Evolutionary conservation across 2,797 vertebrate species (phyloP).

Genomic region (Esox lucius): DNA sequence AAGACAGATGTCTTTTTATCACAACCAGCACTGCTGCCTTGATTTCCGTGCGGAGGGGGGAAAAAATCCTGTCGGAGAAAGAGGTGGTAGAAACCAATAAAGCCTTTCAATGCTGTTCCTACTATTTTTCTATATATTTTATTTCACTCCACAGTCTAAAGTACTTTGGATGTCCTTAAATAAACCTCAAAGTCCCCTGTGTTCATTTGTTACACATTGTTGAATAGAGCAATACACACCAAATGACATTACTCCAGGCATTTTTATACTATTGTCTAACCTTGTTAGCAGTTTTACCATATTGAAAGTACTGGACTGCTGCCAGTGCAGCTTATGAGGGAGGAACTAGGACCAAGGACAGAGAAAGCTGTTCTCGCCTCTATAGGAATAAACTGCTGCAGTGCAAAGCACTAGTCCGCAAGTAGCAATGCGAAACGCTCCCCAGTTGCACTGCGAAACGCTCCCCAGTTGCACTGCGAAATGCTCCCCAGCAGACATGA

Average conservation of each 20-base stretch:
- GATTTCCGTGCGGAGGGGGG: slow-evolving; percentile 49
- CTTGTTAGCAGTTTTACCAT: not conserved
- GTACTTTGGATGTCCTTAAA: slow-evolving; percentile 25
- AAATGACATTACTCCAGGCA: slow-evolving; percentile 9
- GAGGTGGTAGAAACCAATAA: slow-evolving; percentile 55
- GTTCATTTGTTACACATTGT: not conserved
- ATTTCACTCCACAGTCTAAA: not conserved
- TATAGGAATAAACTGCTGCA: slow-evolving; percentile 24
- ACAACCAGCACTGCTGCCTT: slow-evolving; percentile 66
- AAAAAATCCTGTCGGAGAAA: slow-evolving; percentile 39
- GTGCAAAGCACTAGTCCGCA: slow-evolving; percentile 10
- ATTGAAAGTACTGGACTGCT: not conserved
- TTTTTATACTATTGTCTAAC: slow-evolving; percentile 1
- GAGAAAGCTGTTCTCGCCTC: slow-evolving; percentile 34
- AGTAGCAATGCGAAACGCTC: not conserved
- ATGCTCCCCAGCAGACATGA: not conserved
- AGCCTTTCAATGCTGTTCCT: slow-evolving; percentile 20
- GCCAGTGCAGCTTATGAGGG: slow-evolving; percentile 15
- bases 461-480: not conserved
- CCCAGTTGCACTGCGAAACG: not conserved
- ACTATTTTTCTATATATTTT: slow-evolving; percentile 21
- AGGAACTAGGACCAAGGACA: slow-evolving; percentile 58
- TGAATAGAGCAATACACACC: not conserved
- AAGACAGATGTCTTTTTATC: slow-evolving; percentile 75
- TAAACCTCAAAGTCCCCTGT: not conserved